Evolutionary conservation across 2,888 invertebrate species (phyloP), one percentile per base, ranked within the genome.

Genomic region (Volucella inanis): DNA sequence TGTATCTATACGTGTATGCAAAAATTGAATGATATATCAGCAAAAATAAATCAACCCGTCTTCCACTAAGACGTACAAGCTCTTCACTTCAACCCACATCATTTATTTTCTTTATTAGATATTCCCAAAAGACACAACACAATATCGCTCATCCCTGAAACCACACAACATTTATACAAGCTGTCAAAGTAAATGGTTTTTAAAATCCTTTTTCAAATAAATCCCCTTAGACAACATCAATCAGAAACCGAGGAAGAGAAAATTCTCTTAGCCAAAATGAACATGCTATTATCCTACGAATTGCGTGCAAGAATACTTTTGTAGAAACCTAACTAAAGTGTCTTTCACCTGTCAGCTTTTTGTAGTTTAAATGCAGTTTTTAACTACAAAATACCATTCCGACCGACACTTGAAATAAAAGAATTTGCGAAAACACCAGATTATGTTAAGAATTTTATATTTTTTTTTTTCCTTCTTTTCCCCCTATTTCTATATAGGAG

Each of bases 331-430:
- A 70, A 49, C 62, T 38, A 52, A 72, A 57, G 43, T 74, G 50
- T 55, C 55, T 55, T 50, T 75, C 71, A 75, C 84, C 79, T 75
- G 78, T 74, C 72, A 74, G 78, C 68, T 62, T 74, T 50, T 50
- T 39, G 64, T n/a, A 62, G 38, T 68, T 43, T 39, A 70, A 81
- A 70, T 78, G 68, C 71, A 75, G 59, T 79, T 80, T 75, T 79
- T 55, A 84, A 84, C 75, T 71, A 43, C 55, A 39, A 52, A 57
- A 62, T 45, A 54, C 64, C 68, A 62, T 72, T 55, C 43, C 47
- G 12, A 54, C 14, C 65, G 65, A 65, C 71, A 61, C 47, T 71
- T 18, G 12, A 67, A 59, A 55, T 45, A 45, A 61, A 67, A 41
- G 67, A 62, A 50, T 59, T 68, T 49, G 1, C 38, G 52, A 49